Conservation (phyloP, 2,888 invertebrate species). For the Lampropteryx suffumata region DNA sequence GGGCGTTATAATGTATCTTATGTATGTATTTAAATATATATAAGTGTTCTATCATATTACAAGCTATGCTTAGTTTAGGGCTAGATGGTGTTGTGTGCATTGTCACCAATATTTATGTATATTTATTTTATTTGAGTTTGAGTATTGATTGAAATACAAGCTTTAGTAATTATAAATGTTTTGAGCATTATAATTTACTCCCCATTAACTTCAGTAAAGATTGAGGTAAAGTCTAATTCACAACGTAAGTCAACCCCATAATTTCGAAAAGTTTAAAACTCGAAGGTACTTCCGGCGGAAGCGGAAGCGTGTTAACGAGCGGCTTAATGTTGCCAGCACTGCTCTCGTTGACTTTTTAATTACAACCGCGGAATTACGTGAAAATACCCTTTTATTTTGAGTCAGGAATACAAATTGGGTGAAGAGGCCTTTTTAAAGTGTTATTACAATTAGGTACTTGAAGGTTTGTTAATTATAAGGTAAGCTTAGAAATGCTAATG, state of each 20-base stretch:
- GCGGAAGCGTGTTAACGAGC: slow-evolving; percentile 66
- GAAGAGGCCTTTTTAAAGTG: slow-evolving; percentile 36
- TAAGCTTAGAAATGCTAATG: no score
- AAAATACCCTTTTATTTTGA: slow-evolving; percentile 60
- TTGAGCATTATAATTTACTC: background rate
- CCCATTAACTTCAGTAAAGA: no score
- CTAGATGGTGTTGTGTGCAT: no score
- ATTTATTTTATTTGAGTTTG: no score
- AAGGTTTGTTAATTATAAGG: no score
- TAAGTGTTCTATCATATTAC: no score
- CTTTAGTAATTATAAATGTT: no score
- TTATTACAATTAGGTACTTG: background rate
- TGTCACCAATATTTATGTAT: no score
- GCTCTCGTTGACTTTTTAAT: slow-evolving; percentile 75
- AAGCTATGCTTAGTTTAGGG: no score
- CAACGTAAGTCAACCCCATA: slow-evolving; percentile 5
- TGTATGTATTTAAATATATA: no score
- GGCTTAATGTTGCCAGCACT: slow-evolving; percentile 73
- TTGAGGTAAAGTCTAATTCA: background rate
- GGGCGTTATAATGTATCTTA: no score
- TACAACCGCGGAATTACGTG: slow-evolving; percentile 74
- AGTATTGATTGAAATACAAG: no score
- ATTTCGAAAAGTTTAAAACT: slow-evolving; percentile 42
- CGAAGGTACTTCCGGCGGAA: slow-evolving; percentile 40
- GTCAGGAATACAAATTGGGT: slow-evolving; percentile 63